Evolutionary conservation across 2,888 invertebrate species (phyloP).

Genomic region (Mimas tiliae): DNA sequence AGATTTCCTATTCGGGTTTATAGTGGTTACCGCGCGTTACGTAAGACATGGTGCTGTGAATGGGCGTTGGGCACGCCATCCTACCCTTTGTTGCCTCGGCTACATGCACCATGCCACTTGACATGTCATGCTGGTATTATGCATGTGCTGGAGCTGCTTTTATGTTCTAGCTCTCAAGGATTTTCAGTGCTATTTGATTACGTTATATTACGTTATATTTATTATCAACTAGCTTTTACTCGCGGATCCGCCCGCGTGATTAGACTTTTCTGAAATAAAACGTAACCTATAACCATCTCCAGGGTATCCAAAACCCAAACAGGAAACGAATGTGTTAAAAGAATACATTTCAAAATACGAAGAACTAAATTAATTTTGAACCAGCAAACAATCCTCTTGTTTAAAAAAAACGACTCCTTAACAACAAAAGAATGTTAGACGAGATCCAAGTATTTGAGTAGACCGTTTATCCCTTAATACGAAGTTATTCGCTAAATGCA

Average conservation of each 20-base stretch:
- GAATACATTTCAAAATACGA: too few species aligned
- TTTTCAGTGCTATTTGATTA: neutral
- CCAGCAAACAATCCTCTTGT: too few species aligned
- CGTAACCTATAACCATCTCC: too few species aligned
- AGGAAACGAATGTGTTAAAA: too few species aligned
- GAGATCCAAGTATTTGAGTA: neutral
- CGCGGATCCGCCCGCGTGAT: too few species aligned
- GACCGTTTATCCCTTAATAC: slow-evolving; percentile 21
- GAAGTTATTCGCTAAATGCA: slow-evolving; percentile 10
- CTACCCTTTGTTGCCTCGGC: slow-evolving; percentile 30
- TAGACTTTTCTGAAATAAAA: too few species aligned
- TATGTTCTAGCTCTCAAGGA: slow-evolving; percentile 6
- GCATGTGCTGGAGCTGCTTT: slow-evolving; percentile 4
- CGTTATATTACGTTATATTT: neutral
- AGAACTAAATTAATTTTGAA: too few species aligned
- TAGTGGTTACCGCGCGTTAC: slow-evolving; percentile 37
- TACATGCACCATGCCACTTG: slow-evolving; percentile 21
- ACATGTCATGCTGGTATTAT: slow-evolving; percentile 19
- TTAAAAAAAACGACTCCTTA: too few species aligned
- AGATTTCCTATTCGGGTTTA: slow-evolving; percentile 39
- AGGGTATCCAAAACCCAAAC: too few species aligned
- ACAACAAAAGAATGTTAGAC: neutral
- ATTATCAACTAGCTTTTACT: too few species aligned
- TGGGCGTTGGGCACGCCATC: slow-evolving; percentile 51
- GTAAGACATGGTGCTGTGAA: slow-evolving; percentile 48